Percentiles rank a stretch among this genome's conserved stretches.
Evolutionary conservation across 2,797 vertebrate species (phyloP).

Genomic region (Rallus crepitans): DNA sequence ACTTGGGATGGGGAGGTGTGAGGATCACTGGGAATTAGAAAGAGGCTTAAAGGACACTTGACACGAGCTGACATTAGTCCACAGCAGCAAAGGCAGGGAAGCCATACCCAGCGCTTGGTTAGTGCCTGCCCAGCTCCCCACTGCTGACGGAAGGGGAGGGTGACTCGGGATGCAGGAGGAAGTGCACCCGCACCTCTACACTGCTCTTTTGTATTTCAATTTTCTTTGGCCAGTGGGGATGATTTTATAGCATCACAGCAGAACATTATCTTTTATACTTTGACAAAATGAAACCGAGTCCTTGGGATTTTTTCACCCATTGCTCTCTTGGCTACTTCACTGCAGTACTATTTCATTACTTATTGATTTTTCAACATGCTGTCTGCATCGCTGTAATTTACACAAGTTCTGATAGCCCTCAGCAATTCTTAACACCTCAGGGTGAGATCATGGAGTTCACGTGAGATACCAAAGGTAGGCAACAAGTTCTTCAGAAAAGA

Average conservation of each 20-base stretch:
- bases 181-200: background rate
- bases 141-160: background rate
- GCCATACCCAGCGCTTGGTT: background rate
- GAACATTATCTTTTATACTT: constrained; percentile 83
- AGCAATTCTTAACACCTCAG: constrained; percentile 82
- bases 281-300: constrained; percentile 83
- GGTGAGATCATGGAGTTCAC: constrained; percentile 77
- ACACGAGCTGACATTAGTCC: background rate
- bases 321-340: constrained; percentile 83
- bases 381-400: constrained; percentile 85
- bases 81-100: background rate
- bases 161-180: background rate
- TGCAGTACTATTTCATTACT: constrained; percentile 85
- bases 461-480: constrained; percentile 66
- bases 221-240: constrained; percentile 75
- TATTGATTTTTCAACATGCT: constrained; percentile 83
- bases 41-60: background rate
- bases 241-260: constrained; percentile 76
- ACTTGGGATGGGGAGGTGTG: background rate
- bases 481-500: constrained; percentile 73
- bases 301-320: constrained; percentile 84
- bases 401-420: constrained; percentile 83
- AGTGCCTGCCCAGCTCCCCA: background rate
- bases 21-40: background rate
- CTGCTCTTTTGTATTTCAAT: constrained; percentile 66